phyloP scores from a whole-genome alignment of 2,113 vertebrate genomes.

The Osmerus mordax region DNA sequence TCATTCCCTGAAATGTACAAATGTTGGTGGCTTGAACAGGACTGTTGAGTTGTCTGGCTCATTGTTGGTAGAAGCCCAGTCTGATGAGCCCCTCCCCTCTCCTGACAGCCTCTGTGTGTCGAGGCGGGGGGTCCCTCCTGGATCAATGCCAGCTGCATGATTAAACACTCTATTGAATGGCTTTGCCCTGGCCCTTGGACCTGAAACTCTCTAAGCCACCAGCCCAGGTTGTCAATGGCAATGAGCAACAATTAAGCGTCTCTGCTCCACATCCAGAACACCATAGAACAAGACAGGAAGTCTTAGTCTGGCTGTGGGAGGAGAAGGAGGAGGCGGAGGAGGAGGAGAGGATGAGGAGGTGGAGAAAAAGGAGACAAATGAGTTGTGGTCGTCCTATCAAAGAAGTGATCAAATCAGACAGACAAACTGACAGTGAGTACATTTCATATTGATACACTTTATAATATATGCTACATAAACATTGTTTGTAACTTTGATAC shows the following conservation, averaged over 20 bases:
- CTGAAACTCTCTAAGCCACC: conserved; percentile 9
- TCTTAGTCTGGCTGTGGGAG: background rate
- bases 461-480: no score
- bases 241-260: conserved; percentile 6
- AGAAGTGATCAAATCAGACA: background rate
- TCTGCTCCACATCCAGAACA: conserved; percentile 1
- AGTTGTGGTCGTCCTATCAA: conserved; percentile 30
- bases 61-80: no score
- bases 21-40: no score
- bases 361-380: conserved; percentile 16
- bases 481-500: no score
- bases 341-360: conserved; percentile 45
- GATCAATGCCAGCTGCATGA: conserved; percentile 15
- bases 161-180: conserved; percentile 8
- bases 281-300: background rate
- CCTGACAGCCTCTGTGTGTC: background rate
- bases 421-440: no score
- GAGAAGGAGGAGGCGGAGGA: background rate
- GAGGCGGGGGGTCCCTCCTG: conserved; percentile 1
- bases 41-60: no score
- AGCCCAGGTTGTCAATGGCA: conserved; percentile 11
- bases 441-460: background rate
- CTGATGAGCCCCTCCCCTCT: no score
- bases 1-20: no score
- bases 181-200: background rate